Evolutionary conservation across 2,797 vertebrate species (phyloP), one percentile per base, ranked within the genome.

Genomic region (Thunnus albacares): DNA sequence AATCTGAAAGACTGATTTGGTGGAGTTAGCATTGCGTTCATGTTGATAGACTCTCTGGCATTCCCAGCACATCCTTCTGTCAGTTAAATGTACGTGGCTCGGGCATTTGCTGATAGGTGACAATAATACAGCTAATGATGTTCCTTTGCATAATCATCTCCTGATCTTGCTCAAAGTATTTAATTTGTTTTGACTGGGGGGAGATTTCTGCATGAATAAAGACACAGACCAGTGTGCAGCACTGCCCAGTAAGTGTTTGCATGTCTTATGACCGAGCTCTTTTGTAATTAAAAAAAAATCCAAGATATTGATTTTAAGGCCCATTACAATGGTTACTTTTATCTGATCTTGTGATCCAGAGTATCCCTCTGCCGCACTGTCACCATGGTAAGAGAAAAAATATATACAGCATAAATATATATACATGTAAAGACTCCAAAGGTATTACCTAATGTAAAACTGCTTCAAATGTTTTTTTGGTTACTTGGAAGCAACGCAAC

Each of bases 41-140:
- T 49, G 43, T 33, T 89, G 74, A 92, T 89, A 14, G 81, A 55
- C 71, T 75, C 62, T 72, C 43, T 77, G 58, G 60, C 65, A 90
- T 92, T 90, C 83, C 13, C 14, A 22, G 60, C 88, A 93, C 86
- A 87, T 80, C 69, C 12, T 15, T 35, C 17, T 59, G 12, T 69
- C 60, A 65, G 49, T 24, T 56, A 60, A 66, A 63, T 28, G 13
- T 56, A 71, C 3, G 1, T 7, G 58, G 41, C 61, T 66, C 1
- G 20, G 52, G 58, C 58, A 62, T 62, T 68, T 60, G 51, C 66
- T 52, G 30, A 68, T 49, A 66, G 47, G 30, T 64, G 22, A 66
- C 66, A 13, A 51, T 33, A 43, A 79, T 52, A 18, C 6, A 24
- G 43, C 17, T 0, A 5, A 24, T 28, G 64, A 74, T 85, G 86